Percentiles rank a stretch among this genome's conserved stretches.
phyloP scores from a whole-genome alignment of 2,797 vertebrate species.

The Megaceryle alcyon region DNA sequence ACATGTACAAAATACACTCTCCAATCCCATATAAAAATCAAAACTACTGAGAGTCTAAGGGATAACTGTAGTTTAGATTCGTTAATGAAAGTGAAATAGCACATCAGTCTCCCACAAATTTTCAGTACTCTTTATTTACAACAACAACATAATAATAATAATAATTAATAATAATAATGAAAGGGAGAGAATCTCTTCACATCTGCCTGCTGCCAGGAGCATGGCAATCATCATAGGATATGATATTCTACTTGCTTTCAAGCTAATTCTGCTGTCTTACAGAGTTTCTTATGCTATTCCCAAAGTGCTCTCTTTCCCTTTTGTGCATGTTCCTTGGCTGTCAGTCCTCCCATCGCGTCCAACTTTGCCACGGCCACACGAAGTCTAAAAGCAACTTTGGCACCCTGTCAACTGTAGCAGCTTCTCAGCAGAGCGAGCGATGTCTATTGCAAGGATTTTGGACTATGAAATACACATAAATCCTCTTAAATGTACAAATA shows the following conservation, averaged over 20 bases:
- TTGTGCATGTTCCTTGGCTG: conserved; percentile 12
- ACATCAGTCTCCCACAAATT: neutral
- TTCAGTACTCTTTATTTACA: neutral
- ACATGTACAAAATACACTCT: neutral
- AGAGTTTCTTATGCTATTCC: neutral
- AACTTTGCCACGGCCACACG: neutral
- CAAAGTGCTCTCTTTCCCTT: neutral
- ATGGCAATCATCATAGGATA: neutral
- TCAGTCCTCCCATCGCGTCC: neutral
- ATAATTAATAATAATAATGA: neutral
- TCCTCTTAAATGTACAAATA: neutral
- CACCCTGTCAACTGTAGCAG: neutral
- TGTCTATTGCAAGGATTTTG: neutral
- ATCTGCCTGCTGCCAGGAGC: neutral
- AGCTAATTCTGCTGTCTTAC: neutral
- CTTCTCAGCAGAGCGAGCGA: neutral
- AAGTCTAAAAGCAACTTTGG: conserved; percentile 24
- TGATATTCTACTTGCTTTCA: neutral
- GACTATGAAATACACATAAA: neutral
- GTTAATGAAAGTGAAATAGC: neutral
- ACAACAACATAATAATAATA: neutral
- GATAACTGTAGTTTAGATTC: neutral
- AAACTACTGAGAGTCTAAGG: neutral
- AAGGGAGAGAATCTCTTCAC: neutral
- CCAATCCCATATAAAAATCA: neutral